Evolutionary conservation across 2,797 vertebrate species (phyloP), one percentile per base, ranked within the genome.

Genomic region (Microctenopoma lineatum): DNA sequence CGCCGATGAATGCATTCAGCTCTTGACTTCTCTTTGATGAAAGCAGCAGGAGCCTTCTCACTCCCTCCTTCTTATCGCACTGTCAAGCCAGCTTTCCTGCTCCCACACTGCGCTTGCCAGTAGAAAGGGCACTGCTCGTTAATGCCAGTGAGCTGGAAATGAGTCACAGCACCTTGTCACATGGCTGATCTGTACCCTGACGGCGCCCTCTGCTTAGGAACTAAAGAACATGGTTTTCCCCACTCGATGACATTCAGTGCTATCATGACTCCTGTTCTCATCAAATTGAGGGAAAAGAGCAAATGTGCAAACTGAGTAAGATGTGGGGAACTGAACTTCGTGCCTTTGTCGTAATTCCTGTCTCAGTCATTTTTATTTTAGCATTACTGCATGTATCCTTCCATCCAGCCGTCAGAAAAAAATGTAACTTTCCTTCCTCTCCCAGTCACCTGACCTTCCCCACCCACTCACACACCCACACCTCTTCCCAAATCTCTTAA

Each of bases 111-210:
- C 27, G 79, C 67, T 76, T 68, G 83, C 87, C 74, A 76, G 84
- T 78, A 87, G 88, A 91, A 91, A 90, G 88, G 84, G 73, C 90
- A 86, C 61, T 44, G 89, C 90, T 92, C 84, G 87, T 92, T 92
- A 92, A 90, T 85, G 76, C 81, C 83, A 89, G 84, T 66, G 89
- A 89, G 89, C 89, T 90, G 86, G 86, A 86, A 88, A 89, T 92
- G 87, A 92, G 88, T 92, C 92, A 89, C 77, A 67, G 87, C 82
- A 61, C 81, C 83, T 83, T 65, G 77, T 92, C 89, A 91, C 83
- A 76, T 87, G 82, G 66, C 63, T 18, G 70, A 81, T 83, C 84
- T 77, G 74, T 73, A 84, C 79, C 77, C 75, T 42, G 59, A 75
- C 58, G 77, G 78, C 69, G 32, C 80, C 71, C 78, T 76, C 72